A percentile compares a stretch with the other conserved stretches of the same genome.
These are phyloP conservation scores for Tholera decimalis DNA, from an alignment of 2,888 invertebrate species.

Conservation along the genomic window DNA sequence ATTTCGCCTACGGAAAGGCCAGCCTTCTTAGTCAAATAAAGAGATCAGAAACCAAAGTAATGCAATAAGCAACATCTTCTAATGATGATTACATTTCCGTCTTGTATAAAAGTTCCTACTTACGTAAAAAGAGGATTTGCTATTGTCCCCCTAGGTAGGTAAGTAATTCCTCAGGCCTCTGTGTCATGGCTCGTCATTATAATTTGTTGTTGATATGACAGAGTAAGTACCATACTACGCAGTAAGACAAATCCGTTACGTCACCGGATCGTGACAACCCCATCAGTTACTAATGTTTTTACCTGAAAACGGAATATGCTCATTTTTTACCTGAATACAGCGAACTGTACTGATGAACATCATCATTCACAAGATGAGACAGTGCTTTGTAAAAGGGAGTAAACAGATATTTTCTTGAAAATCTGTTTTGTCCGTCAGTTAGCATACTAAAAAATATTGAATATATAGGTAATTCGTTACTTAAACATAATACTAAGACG, in stretches of 20 bases:
- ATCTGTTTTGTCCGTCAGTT: too few species aligned
- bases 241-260: conserved; percentile 10
- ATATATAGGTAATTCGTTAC: too few species aligned
- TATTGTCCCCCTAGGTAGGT: not conserved
- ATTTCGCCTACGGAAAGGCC: not conserved
- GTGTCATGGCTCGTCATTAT: not conserved
- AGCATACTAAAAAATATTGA: too few species aligned
- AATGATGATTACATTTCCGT: not conserved
- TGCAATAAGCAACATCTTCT: not conserved
- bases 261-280: conserved; percentile 27
- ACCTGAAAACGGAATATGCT: conserved; percentile 8
- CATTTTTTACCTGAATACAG: not conserved
- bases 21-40: not conserved
- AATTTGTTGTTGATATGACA: not conserved
- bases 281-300: conserved; percentile 20
- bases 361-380: conserved; percentile 1
- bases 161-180: not conserved
- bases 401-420: too few species aligned
- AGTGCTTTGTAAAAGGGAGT: not conserved
- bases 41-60: too few species aligned
- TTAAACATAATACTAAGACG: too few species aligned
- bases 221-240: not conserved
- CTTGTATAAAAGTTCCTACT: too few species aligned
- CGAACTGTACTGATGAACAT: not conserved
- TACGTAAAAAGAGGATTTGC: conserved; percentile 6